Conservation (phyloP, 92 coral and sea anemone genomes). For the Zoanthus sansibaricus region DNA sequence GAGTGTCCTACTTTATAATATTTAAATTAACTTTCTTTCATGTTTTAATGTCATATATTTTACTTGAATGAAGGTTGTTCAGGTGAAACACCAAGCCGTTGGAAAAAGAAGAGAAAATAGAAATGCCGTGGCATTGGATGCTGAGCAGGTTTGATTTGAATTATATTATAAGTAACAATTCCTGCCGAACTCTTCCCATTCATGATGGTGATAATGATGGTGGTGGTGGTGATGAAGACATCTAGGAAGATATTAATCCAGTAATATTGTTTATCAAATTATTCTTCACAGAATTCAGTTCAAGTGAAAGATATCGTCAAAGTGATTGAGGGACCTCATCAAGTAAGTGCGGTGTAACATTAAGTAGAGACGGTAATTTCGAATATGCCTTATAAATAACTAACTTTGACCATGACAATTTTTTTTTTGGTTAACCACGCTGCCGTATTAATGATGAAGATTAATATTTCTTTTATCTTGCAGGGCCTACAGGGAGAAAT, state of each 20-base stretch:
- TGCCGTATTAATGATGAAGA: too few species aligned
- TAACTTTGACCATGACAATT: too few species aligned
- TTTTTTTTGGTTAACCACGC: too few species aligned
- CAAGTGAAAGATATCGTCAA: constrained; percentile 95
- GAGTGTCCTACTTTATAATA: too few species aligned
- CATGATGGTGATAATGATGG: too few species aligned
- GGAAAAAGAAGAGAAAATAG: constrained; percentile 92
- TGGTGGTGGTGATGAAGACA: too few species aligned
- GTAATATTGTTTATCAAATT: background rate
- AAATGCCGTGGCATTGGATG: constrained; percentile 95
- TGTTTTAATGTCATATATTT: background rate
- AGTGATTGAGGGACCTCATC: constrained; percentile 96
- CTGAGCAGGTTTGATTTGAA: constrained; percentile 83
- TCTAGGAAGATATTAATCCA: background rate
- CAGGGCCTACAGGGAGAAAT: constrained; percentile 97
- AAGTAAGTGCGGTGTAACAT: constrained; percentile 55
- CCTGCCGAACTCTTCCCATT: too few species aligned
- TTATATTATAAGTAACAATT: too few species aligned
- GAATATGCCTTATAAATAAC: too few species aligned
- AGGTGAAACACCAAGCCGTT: constrained; percentile 98
- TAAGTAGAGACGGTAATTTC: too few species aligned
- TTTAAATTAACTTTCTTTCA: too few species aligned
- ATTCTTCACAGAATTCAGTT: constrained; percentile 74
- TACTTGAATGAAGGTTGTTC: constrained; percentile 67
- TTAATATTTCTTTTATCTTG: background rate